Evolutionary conservation across 2,113 vertebrate genomes (phyloP).

Genomic region (Thalassarche chlororhynchos): DNA sequence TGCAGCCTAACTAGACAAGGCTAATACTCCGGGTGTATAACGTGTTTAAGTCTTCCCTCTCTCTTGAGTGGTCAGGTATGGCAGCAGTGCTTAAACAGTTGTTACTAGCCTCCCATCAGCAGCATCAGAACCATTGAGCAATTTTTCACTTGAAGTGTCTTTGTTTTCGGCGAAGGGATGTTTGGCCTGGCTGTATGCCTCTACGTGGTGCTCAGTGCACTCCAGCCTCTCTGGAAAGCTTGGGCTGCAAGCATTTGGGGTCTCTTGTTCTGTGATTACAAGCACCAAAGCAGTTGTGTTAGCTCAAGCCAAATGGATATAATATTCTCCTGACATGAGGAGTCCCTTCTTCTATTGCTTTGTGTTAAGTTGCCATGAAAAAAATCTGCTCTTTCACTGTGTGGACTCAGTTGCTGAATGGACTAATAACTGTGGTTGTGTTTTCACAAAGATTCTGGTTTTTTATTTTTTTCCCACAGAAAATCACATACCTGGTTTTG

Average conservation of each 20-base stretch:
- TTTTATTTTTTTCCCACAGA: no score
- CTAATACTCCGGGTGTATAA: not conserved
- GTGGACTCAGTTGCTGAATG: not conserved
- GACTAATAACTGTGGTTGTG: not conserved
- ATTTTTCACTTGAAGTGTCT: not conserved
- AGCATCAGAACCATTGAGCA: not conserved
- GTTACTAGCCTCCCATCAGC: not conserved
- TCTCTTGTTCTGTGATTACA: not conserved
- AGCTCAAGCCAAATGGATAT: not conserved
- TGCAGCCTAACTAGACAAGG: not conserved
- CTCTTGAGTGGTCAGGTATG: not conserved
- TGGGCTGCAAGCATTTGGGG: not conserved
- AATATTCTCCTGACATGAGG: not conserved
- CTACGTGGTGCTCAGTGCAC: fast-evolving
- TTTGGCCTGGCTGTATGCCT: not conserved
- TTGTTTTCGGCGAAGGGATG: not conserved
- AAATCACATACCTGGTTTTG: not conserved
- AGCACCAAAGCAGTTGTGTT: not conserved
- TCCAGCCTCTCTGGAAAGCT: not conserved
- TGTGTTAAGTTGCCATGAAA: not conserved
- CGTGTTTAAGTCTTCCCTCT: not conserved
- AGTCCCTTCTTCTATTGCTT: not conserved
- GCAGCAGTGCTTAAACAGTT: not conserved
- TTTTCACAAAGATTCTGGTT: not conserved
- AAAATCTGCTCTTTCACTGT: not conserved